Conservation (phyloP, 2,888 invertebrate species). For the Rhabditophanes sp. region DNA sequence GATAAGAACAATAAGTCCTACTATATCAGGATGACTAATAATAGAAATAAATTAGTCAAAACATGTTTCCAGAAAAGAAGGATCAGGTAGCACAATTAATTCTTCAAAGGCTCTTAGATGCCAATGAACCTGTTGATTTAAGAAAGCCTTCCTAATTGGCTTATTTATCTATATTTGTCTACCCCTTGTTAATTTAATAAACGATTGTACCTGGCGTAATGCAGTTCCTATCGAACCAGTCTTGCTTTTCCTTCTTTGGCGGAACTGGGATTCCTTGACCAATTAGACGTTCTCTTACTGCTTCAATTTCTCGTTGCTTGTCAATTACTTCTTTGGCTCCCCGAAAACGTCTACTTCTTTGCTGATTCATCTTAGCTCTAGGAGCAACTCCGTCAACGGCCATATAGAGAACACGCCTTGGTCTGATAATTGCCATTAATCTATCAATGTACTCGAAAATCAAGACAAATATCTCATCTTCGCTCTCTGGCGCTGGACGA, state of each 20-base stretch:
- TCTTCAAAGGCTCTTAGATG: too few species aligned
- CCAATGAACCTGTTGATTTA: too few species aligned
- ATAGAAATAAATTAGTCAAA: too few species aligned
- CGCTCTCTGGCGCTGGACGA: conserved; percentile 83
- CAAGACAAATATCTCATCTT: conserved; percentile 98
- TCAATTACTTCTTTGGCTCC: conserved; percentile 84
- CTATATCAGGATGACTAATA: too few species aligned
- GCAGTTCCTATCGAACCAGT: conserved; percentile 95
- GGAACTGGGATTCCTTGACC: conserved; percentile 45
- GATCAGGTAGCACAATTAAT: too few species aligned
- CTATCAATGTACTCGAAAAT: conserved; percentile 97
- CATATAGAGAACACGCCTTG: conserved; percentile 75
- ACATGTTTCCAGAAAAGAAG: too few species aligned
- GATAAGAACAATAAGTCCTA: too few species aligned
- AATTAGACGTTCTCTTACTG: conserved; percentile 45
- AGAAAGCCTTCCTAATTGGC: too few species aligned
- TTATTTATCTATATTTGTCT: too few species aligned
- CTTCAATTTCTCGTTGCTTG: conserved; percentile 67
- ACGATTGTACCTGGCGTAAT: conserved; percentile 99
- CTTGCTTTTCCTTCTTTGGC: conserved; percentile 64
- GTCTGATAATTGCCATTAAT: conserved; percentile 55
- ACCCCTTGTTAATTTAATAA: too few species aligned
- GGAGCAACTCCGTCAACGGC: conserved; percentile 89
- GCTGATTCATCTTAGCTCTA: conserved; percentile 98
- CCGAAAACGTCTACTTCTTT: conserved; percentile 82